Conservation (phyloP, 1,140 invertebrate species). For the Charaxes varanes region DNA sequence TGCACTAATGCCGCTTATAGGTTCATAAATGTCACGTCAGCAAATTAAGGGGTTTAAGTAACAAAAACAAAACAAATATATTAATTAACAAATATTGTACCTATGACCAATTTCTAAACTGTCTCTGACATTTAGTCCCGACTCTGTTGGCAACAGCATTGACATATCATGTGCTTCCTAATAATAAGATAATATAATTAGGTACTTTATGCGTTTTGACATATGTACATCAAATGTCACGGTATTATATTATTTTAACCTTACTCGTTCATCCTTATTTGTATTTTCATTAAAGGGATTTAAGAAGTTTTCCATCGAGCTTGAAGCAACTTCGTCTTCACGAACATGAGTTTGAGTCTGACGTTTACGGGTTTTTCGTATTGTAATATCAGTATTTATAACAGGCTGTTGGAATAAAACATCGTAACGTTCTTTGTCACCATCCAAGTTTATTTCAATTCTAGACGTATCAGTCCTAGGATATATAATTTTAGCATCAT, state of each 20-base stretch:
- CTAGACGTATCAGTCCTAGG: conserved; percentile 32
- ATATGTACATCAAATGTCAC: background rate
- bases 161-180: conserved; percentile 18
- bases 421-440: conserved; percentile 42
- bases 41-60: too few relatives aligned
- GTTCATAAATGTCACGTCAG: too few relatives aligned
- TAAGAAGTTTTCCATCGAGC: conserved; percentile 20
- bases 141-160: conserved; percentile 9
- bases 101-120: conserved; percentile 47
- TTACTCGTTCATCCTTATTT: conserved; percentile 3
- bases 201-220: too few relatives aligned
- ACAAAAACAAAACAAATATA: conserved; percentile 1
- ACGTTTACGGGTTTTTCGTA: conserved; percentile 29
- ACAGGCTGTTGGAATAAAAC: conserved; percentile 31
- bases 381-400: conserved; percentile 29
- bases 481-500: conserved; percentile 7
- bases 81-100: conserved; percentile 23
- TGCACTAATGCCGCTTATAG: too few relatives aligned
- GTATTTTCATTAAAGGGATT: conserved; percentile 5
- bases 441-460: conserved; percentile 48
- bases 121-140: conserved; percentile 36
- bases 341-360: background rate
- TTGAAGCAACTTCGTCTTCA: background rate
- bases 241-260: background rate
- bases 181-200: conserved; percentile 24